Evolutionary conservation across 2,888 invertebrate species (phyloP).

Genomic region (Sminthurides aquaticus): DNA sequence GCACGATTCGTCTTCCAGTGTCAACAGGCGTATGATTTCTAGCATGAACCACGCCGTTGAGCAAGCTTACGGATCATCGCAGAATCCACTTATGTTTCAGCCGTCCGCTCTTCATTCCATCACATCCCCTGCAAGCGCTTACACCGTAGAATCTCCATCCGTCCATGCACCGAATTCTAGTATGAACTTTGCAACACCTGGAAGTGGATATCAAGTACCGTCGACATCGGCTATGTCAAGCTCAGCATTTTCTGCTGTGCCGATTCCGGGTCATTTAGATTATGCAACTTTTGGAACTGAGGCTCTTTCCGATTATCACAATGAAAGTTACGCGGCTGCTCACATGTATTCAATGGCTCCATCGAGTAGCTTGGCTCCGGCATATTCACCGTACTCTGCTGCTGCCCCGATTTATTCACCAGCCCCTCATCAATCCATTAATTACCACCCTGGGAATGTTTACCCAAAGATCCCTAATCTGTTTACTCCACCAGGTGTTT

Average conservation of each 20-base stretch:
- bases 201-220: neutral
- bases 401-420: neutral
- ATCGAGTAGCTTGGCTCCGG: neutral
- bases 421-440: neutral
- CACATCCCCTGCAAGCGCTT: neutral
- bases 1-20: neutral
- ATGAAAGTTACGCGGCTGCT: neutral
- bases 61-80: neutral
- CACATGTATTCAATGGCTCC: neutral
- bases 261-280: neutral
- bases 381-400: slow-evolving; percentile 3
- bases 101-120: neutral
- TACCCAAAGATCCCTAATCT: slow-evolving; percentile 6
- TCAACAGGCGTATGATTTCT: neutral
- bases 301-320: neutral
- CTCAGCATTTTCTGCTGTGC: neutral
- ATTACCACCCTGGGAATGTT: neutral
- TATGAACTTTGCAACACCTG: neutral
- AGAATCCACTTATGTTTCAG: neutral
- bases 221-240: neutral
- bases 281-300: neutral
- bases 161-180: neutral
- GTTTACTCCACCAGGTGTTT: slow-evolving; percentile 1
- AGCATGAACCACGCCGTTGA: neutral
- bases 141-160: neutral